Base-by-base conservation (phyloP, 2,888 invertebrate genomes). In the Acanthosepion pharaonis region DNA sequence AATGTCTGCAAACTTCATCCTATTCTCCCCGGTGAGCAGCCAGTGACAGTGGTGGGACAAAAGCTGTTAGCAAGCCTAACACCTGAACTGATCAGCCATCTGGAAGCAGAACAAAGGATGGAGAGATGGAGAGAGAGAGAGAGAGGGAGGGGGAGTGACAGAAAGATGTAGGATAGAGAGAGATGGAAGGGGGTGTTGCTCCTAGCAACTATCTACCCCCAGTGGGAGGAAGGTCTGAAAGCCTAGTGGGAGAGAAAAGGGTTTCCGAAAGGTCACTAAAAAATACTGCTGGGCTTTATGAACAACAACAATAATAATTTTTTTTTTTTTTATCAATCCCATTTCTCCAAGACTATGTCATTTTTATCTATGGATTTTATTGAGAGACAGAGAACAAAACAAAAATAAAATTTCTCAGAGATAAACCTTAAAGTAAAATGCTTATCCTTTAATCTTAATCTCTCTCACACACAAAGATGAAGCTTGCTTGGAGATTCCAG, bases 1-100 rank as follows among this genome's bases (percentile, higher is more conserved):
- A n/a, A n/a, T n/a, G 15, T 78, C 78, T 78, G 15, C 78, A 78
- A n/a, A 18, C 78, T 78, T 78, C 78, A 78, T 78, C 78, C 78
- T 78, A 78, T 78, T 78, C 78, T 78, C n/a, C n/a, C 78, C 18
- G 4, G 59, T 20, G 59, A 59, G 59, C n/a, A 9, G 15, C 78
- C n/a, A 78, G 18, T 78, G 78, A 78, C 78, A 78, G 78, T n/a
- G 78, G 78, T 78, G 78, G 78, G 78, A 78, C 78, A 78, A 78
- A 78, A 78, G 78, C 78, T 78, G 78, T 78, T 78, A 78, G 78
- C 28, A 78, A n/a, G 78, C n/a, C n/a, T n/a, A 78, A 78, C 78
- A 78, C 78, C 78, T 78, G 78, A 78, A 78, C 78, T 78, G 78
- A 33, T 78, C 78, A 78, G 1, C 78, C 78, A 78, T 78, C 78